Evolutionary conservation across 1,140 invertebrate species (phyloP).

Genomic region (Drosophila quadrilineata): DNA sequence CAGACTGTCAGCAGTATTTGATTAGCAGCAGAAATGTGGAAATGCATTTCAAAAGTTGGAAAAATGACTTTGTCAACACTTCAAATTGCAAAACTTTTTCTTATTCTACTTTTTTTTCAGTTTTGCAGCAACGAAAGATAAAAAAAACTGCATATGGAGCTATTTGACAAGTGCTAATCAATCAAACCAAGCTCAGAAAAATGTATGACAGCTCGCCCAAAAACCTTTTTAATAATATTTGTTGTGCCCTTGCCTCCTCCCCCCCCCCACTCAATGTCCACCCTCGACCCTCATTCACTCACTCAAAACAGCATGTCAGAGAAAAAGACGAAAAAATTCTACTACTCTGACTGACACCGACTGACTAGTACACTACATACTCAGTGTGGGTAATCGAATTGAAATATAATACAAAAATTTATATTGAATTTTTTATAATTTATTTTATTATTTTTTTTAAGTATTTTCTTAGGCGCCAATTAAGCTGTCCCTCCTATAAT

Average conservation of each 20-base stretch:
- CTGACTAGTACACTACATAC: too few relatives aligned
- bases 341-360: too few relatives aligned
- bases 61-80: constrained; percentile 60
- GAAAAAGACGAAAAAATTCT: constrained; percentile 33
- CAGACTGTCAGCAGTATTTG: constrained; percentile 56
- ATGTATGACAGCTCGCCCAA: constrained; percentile 54
- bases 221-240: constrained; percentile 78
- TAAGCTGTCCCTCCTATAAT: too few relatives aligned
- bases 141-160: constrained; percentile 40
- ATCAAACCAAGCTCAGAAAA: constrained; percentile 49
- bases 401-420: too few relatives aligned
- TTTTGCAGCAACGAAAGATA: too few relatives aligned
- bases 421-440: too few relatives aligned
- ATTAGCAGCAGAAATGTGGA: constrained; percentile 45
- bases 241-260: background rate
- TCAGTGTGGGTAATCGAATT: too few relatives aligned
- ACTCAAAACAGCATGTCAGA: constrained; percentile 51
- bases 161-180: constrained; percentile 72
- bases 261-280: constrained; percentile 1
- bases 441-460: too few relatives aligned
- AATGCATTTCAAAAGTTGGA: constrained; percentile 49
- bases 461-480: too few relatives aligned
- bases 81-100: constrained; percentile 26
- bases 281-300: constrained; percentile 31
- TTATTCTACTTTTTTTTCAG: too few relatives aligned